Evolutionary conservation across 2,888 invertebrate genomes (phyloP), one percentile per base, ranked within the genome.

Genomic region (Callimorpha dominula): DNA sequence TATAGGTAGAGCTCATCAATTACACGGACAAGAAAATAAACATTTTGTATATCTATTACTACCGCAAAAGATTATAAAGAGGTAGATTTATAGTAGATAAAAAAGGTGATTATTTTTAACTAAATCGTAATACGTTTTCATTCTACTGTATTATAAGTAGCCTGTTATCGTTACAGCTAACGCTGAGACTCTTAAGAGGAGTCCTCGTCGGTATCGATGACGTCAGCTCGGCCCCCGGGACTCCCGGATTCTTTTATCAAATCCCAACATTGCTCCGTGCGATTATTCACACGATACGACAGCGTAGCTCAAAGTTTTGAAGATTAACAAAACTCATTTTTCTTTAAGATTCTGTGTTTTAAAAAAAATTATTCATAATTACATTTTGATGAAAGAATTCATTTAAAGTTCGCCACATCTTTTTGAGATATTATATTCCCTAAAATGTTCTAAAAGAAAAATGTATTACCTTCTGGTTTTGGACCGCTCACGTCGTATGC

Each of bases 251-350:
- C 93, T 93, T 94, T 94, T 91, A 93, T 92, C 92, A 92, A 93
- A 93, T 93, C 93, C 91, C 82, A 87, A 90, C 90, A 89, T 88
- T 85, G 89, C 90, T 90, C 81, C 84, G 81, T 91, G 90, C 92
- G 91, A 94, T 94, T 92, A 94, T 94, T 94, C 94, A 94, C 94
- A 94, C 93, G 92, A 90, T 89, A 86, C 80, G 77, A 73, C 83
- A 82, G 79, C 52, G 89, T 63, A 85, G 52, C 90, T 88, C 92
- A 94, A 95, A 90, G 78, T 90, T 84, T 86, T 68, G 11, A 8
- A 68, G 49, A 63, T 50, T 54, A 52, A 46, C 9, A 46, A 46
- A 46, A 63, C 14, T 15, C 9, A 40, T 66, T 66, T 52, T n/a
- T 66, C 0, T 66, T 8, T 8, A 49, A 5, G 7, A 7, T 31